A percentile compares a stretch with the other conserved stretches of the same genome.
Conservation (phyloP, 2,888 invertebrate species). For the Sinhomidia bicolor region DNA sequence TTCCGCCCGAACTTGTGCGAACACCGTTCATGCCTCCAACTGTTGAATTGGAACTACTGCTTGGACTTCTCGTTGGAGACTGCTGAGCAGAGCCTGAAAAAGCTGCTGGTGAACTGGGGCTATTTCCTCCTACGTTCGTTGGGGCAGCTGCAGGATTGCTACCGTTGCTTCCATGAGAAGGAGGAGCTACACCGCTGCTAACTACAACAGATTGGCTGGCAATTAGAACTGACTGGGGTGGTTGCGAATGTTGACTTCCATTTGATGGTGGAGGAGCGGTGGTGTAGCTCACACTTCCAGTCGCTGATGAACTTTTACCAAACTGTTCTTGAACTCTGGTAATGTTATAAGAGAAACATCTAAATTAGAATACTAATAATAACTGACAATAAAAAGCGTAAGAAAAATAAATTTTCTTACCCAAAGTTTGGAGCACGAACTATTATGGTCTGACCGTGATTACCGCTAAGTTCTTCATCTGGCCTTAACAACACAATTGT, state of each 20-base stretch:
- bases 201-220: constrained; percentile 47
- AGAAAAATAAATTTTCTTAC: too few species aligned
- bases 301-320: constrained; percentile 36
- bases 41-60: neutral
- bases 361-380: too few species aligned
- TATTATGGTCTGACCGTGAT: constrained; percentile 78
- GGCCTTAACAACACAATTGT: constrained; percentile 77
- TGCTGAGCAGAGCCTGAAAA: constrained; percentile 33
- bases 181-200: neutral
- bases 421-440: constrained; percentile 78
- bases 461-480: constrained; percentile 76
- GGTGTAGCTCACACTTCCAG: constrained; percentile 52
- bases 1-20: constrained; percentile 4
- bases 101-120: constrained; percentile 47
- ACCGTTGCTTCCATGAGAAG: constrained; percentile 48
- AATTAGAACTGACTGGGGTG: constrained; percentile 47
- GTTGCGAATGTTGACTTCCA: constrained; percentile 45
- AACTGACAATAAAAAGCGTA: too few species aligned
- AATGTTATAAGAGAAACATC: neutral
- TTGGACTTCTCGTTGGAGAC: constrained; percentile 28
- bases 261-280: constrained; percentile 58
- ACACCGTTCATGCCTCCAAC: constrained; percentile 57
- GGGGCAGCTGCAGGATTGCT: constrained; percentile 4
- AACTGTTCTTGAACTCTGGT: constrained; percentile 66
- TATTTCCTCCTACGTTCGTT: neutral